Evolutionary conservation across 2,113 vertebrate genomes (phyloP), one percentile per base, ranked within the genome.

Genomic region (Platycercus adscitus): DNA sequence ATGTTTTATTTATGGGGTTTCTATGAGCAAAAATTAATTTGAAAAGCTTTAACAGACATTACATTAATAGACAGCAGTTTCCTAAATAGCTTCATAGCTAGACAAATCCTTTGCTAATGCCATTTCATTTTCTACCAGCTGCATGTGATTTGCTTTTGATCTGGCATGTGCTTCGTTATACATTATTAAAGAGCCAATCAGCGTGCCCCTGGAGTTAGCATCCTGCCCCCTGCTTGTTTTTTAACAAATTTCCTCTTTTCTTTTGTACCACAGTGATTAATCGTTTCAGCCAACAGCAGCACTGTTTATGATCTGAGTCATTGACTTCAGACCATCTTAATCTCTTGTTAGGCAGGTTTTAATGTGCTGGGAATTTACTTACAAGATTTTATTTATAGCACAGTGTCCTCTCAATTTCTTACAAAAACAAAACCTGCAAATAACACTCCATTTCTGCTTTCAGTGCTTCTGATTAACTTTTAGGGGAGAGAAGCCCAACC

Each of bases 221-320:
- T 77, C 84, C 93, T 95, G 93, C 95, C 96, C 95, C 95, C 93
- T 91, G 92, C 96, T 96, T 97, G 94, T 97, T 97, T 97, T 95
- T 96, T 94, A 97, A 97, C 97, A 98, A 96, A 97, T 97, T 97
- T 96, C 95, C 94, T 96, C 95, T 97, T 95, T 93, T 95, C 97
- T 92, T 96, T 96, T 47, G 5, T 97, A 96, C 91, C 71, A 77
- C 96, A 95, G 96, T 95, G 97, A 98, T 98, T 98, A 97, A 98
- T 98, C 92, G 97, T 97, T 94, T 97, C 92, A 93, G 76, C 95
- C 89, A 96, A 89, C 58, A 1, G 71, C 43, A 0, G 44, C 81
- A 89, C 72, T 94, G 96, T 95, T 96, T 97, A 96, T 93, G 97
- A 96, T 97, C 91, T 91, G 96, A 97, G 83, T 86, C 96, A 97